Base-by-base conservation (phyloP, 2,797 vertebrate genomes). In the Aeoliscus strigatus region DNA sequence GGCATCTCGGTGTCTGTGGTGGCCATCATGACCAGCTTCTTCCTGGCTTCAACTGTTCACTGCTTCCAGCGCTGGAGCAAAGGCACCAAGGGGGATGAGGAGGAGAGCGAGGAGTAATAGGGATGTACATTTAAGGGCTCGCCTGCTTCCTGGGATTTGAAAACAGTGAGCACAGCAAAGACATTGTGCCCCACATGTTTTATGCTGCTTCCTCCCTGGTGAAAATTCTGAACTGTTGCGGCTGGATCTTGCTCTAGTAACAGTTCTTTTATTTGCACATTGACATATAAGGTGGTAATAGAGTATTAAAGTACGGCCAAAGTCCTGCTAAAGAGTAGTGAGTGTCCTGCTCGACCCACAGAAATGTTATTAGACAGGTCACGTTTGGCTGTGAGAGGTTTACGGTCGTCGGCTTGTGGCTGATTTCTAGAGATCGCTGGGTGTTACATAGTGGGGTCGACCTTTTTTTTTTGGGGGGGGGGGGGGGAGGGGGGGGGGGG, bases 11-110 rank as follows among this genome's bases (percentile, higher is more conserved):
- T 98, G 60, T 98, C 94, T 12, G 90, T 98, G 8, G 94, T 92
- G 14, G 96, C 96, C 74, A 98, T 99, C 58, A 91, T 94, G 52
- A 93, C 96, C 6, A 98, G 96, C 86, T 99, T 99, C 84, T 93
- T 99, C 83, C 84, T 99, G 86, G 96, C 95, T 23, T 94, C 93
- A 3, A 92, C 94, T 24, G 95, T 97, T 10, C 95, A 97, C 70
- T 99, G 94, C 73, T 97, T 98, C 90, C 95, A 98, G 63, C 91
- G 92, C 56, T 97, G 93, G 75, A 96, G 90, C 79, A 98, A 97
- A 81, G 94, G 93, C 43, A 69, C 86, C 0, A 95, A 96, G 28
- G 92, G 93, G 0, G 95, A 97, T 0, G 96, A 98, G 2, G 93
- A 96, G n/a, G 89, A 91, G 48, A 92, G 92, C 0, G 90, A 96